Evolutionary conservation across 1,140 invertebrate genomes (phyloP).

Genomic region (Brachionus manjavacas): DNA sequence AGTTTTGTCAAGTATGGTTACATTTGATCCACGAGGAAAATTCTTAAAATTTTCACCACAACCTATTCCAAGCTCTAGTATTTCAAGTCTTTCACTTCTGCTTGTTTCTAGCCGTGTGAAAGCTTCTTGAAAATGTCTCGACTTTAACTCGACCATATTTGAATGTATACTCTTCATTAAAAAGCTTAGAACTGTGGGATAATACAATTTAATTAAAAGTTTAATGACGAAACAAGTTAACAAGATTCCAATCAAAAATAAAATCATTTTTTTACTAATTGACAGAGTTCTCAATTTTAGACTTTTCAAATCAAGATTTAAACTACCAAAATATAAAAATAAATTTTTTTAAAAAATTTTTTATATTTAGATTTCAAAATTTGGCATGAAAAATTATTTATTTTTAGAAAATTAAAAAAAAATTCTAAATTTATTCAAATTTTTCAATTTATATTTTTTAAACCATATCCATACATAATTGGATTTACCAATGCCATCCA

Average conservation of each 20-base stretch:
- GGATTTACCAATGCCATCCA: not conserved
- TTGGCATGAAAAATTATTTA: not conserved
- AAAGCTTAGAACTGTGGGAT: not conserved
- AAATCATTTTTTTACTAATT: not conserved
- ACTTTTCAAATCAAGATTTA: not conserved
- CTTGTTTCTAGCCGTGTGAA: not conserved
- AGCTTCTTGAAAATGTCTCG: constrained; percentile 17
- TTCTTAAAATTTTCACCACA: constrained; percentile 29
- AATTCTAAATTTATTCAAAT: not conserved
- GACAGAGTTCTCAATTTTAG: no score
- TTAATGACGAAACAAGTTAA: not conserved
- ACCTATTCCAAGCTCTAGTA: constrained; percentile 38
- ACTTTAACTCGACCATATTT: not conserved
- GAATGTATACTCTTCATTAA: constrained; percentile 32
- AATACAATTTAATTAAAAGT: not conserved
- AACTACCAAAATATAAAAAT: not conserved
- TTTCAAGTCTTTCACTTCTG: not conserved
- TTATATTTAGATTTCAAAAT: not conserved
- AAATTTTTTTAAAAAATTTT: not conserved
- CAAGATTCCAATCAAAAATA: not conserved
- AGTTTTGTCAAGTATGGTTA: constrained; percentile 20
- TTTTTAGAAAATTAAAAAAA: not conserved
- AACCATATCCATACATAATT: constrained; percentile 6
- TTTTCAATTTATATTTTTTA: not conserved
- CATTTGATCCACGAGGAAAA: constrained; percentile 10